A percentile compares a stretch with the other conserved stretches of the same genome.
Conservation (phyloP, 2,888 invertebrate species). For the Trichopoda pennipes region DNA sequence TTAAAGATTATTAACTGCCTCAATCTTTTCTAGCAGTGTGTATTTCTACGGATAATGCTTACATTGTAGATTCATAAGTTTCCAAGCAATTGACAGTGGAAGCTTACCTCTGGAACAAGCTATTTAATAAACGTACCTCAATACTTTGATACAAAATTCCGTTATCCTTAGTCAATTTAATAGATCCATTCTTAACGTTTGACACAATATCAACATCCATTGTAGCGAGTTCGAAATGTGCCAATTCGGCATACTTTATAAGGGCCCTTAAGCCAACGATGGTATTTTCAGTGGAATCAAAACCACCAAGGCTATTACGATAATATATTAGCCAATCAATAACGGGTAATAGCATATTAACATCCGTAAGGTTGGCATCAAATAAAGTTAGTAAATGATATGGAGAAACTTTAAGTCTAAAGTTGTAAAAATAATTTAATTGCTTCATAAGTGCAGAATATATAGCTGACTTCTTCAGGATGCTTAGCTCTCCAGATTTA, state of each 20-base stretch:
- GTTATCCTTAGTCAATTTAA: slow-evolving; percentile 88
- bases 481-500: slow-evolving; percentile 82
- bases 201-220: slow-evolving; percentile 83
- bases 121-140: slow-evolving; percentile 82
- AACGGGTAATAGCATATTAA: slow-evolving; percentile 79
- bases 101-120: too few species aligned
- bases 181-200: slow-evolving; percentile 78
- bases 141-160: slow-evolving; percentile 90
- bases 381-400: slow-evolving; percentile 75
- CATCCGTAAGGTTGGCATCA: slow-evolving; percentile 72
- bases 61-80: too few species aligned
- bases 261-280: slow-evolving; percentile 87
- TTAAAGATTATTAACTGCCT: too few species aligned
- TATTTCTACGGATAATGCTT: too few species aligned
- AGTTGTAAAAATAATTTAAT: too few species aligned
- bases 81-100: too few species aligned
- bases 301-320: slow-evolving; percentile 86
- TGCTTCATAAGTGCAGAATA: too few species aligned
- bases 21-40: too few species aligned
- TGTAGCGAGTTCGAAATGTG: slow-evolving; percentile 81
- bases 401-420: slow-evolving; percentile 60
- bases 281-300: slow-evolving; percentile 89
- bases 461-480: slow-evolving; percentile 83
- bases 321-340: slow-evolving; percentile 89
- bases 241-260: slow-evolving; percentile 82